Evolutionary conservation across 2,797 vertebrate genomes (phyloP).

Genomic region (Phrynocephalus guinanensis): DNA sequence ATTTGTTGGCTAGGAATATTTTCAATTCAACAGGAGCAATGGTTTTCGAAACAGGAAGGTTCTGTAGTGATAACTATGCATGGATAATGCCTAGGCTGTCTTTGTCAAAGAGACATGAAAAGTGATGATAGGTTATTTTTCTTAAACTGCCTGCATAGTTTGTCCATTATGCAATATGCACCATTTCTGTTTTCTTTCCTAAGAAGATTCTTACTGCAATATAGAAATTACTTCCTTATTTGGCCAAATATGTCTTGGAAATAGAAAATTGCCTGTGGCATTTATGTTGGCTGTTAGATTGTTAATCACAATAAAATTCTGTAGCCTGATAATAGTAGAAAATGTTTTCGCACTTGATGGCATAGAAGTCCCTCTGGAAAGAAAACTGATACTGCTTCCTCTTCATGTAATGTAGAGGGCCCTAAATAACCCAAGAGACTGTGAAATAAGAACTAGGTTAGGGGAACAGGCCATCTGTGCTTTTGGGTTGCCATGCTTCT

Average conservation of each 20-base stretch:
- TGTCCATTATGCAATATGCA: neutral
- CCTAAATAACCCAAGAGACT: neutral
- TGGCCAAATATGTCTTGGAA: neutral
- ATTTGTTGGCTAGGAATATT: no score
- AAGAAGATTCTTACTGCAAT: neutral
- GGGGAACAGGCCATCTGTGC: constrained; percentile 21
- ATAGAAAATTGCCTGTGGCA: neutral
- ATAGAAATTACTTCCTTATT: neutral
- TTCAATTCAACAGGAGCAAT: no score
- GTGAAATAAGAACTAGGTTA: constrained; percentile 9
- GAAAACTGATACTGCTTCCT: neutral
- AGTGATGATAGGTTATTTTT: neutral
- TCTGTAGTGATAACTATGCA: neutral
- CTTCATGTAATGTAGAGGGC: neutral
- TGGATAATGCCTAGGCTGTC: neutral
- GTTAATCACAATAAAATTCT: neutral
- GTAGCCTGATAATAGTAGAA: neutral
- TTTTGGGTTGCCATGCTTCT: neutral
- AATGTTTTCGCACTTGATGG: neutral
- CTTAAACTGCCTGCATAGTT: neutral
- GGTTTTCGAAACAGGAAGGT: no score
- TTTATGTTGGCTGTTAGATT: neutral
- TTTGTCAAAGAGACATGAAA: neutral
- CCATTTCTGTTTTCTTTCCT: no score
- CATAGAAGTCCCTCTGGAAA: neutral